A percentile compares a stretch with the other conserved stretches of the same genome.
phyloP scores from a whole-genome alignment of 2,113 vertebrate species.

The Capricornis sumatraensis region DNA sequence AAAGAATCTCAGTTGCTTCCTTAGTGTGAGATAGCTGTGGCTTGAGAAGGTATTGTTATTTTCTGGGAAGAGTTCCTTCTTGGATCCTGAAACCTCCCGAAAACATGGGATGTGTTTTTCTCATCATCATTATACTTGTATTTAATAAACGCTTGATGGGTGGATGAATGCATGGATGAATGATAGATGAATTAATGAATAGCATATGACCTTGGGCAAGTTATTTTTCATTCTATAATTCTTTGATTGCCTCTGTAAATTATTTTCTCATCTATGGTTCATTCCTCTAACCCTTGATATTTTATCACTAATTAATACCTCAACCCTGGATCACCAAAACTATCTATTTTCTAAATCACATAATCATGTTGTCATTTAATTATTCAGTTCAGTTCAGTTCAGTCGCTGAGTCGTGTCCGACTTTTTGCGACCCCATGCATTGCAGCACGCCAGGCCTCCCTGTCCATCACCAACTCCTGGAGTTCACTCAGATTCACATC shows the following conservation, averaged over 20 bases:
- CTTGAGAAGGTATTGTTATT: neutral
- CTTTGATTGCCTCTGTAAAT: neutral
- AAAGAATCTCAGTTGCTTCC: neutral
- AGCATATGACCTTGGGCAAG: neutral
- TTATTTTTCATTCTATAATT: neutral
- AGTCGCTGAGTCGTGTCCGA: rapidly evolving
- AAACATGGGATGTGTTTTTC: neutral
- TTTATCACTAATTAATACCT: slow-evolving; percentile 50
- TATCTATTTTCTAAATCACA: neutral
- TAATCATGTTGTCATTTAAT: slow-evolving; percentile 15
- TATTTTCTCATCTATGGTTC: slow-evolving; percentile 2
- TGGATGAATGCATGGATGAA: neutral
- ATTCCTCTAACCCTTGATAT: slow-evolving; percentile 41
- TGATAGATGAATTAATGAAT: neutral
- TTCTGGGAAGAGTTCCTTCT: neutral
- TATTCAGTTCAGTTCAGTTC: neutral
- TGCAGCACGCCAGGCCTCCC: too few species aligned
- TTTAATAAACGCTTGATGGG: neutral
- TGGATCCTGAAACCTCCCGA: neutral
- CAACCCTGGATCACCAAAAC: neutral
- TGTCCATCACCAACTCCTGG: too few species aligned
- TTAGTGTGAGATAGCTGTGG: neutral
- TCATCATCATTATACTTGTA: neutral
- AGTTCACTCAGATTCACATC: rapidly evolving
- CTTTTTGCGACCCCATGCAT: too few species aligned